Base-by-base conservation (phyloP, 2,888 invertebrate species). In the Strigamia crassipes region DNA sequence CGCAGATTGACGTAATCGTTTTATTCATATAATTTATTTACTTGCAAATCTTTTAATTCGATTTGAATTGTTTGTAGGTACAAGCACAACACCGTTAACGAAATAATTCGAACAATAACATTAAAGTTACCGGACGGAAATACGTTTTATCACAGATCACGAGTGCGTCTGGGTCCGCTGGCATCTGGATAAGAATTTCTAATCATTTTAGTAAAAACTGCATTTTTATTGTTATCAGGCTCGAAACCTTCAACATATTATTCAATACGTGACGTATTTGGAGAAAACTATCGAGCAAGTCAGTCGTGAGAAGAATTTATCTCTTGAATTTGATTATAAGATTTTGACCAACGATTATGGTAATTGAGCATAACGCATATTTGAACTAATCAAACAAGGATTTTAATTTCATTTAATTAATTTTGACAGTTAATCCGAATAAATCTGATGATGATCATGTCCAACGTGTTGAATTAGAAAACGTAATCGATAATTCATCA, bases 271-370 rank as follows among this genome's bases (percentile, higher is more conserved):
- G 23, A 66, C 5, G 9, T 27, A 66, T 66, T 27, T 66, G 31
- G 66, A 66, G 27, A 66, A 5, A 66, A 66, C 66, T 66, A 23
- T 66, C 15, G 66, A 66, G 23, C 27, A 66, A 27, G 66, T 66
- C 13, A 66, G 66, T 66, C 66, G 66, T 66, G 66, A 66, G 31
- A 66, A 66, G 66, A 66, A 66, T 27, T 66, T 31, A 23, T 10
- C 8, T 12, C 23, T 31, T 9, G 31, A 66, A 9, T 27, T 13
- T 12, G 27, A 66, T 66, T 66, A 66, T 15, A 66, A 66, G 31
- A 66, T 66, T 66, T 66, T 66, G 15, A 66, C 66, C 66, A 27
- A 3, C 1, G 27, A 66, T 66, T 9, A 66, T 10, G 66, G 66
- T 51, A 51, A 51, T 18, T 6, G n/a, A n/a, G n/a, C 51, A 18